phyloP scores from a whole-genome alignment of 2,888 invertebrate species.

The Heliconius ethilla region DNA sequence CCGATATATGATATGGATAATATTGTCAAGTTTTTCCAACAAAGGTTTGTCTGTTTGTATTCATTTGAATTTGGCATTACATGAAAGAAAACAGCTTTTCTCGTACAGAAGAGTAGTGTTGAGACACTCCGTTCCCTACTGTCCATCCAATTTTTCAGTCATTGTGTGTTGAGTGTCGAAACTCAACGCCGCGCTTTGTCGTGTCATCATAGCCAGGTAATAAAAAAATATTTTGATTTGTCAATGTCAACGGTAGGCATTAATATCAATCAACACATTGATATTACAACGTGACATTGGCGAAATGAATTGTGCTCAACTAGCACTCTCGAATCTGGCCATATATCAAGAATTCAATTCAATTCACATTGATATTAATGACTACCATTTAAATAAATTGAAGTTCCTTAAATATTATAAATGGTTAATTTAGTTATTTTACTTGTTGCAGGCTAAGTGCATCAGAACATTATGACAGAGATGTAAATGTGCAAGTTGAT shows the following conservation, averaged over 20 bases:
- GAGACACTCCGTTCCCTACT: not conserved
- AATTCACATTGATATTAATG: no score
- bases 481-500: constrained; percentile 71
- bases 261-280: no score
- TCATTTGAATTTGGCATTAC: not conserved
- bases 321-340: no score
- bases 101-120: not conserved
- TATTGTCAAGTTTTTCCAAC: constrained; percentile 87
- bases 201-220: not conserved
- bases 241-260: no score
- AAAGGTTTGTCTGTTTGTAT: constrained; percentile 69
- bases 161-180: not conserved
- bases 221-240: not conserved
- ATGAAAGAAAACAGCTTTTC: not conserved
- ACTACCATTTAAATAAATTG: not conserved
- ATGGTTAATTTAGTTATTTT: not conserved
- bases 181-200: not conserved
- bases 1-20: constrained; percentile 86
- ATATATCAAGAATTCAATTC: no score
- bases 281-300: no score
- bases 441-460: constrained; percentile 60
- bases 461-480: constrained; percentile 63
- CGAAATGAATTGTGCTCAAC: no score
- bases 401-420: not conserved
- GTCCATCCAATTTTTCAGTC: not conserved